Evolutionary conservation across 1,140 invertebrate species (phyloP), one percentile per base, ranked within the genome.

Genomic region (Brachystomella parvula): DNA sequence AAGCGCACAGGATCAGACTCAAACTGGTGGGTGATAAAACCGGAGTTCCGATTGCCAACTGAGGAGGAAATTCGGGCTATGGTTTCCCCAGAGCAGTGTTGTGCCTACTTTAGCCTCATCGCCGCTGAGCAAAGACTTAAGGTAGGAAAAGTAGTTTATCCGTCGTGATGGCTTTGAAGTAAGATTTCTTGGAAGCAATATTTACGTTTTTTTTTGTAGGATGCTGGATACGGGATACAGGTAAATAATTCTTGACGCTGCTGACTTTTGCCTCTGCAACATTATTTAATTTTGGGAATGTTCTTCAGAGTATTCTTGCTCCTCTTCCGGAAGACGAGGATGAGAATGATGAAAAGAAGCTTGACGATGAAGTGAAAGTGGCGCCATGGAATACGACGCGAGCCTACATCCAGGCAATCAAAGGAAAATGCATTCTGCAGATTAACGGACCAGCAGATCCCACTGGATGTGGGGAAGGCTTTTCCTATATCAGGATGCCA

Each of bases 351-450:
- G 79, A 84, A 72, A 77, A 81, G 61, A 85, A 84, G 75, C 83
- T 86, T 71, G 84, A 86, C 75, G 85, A 87, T 76, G 85, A 87
- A 77, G 81, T 85, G 59, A 76, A 75, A 70, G 81, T 85, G 1
- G 86, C 86, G 2, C 86, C 86, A 1, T 87, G 86, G 85, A 86
- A 87, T 73, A 87, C 85, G 1, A 86, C 84, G 0, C 68, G 83
- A 60, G 84, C 85, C 1, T 87, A 83, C 74, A 80, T 86, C 28
- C 77, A 82, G n/a, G 83, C 85, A 3, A 81, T 83, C 76, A 84
- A 84, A 69, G 82, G 83, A 21, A 85, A 85, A 73, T 86, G 85
- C 75, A 73, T 86, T 2, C 76, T 87, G 17, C 82, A 86, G 67
- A 76, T 87, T 0, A 67, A 35, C 15, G 72, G 72, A 15, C 61